A percentile compares a stretch with the other conserved stretches of the same genome.
Conservation (phyloP, 1,140 invertebrate species). For the Teleopsis dalmanni region DNA sequence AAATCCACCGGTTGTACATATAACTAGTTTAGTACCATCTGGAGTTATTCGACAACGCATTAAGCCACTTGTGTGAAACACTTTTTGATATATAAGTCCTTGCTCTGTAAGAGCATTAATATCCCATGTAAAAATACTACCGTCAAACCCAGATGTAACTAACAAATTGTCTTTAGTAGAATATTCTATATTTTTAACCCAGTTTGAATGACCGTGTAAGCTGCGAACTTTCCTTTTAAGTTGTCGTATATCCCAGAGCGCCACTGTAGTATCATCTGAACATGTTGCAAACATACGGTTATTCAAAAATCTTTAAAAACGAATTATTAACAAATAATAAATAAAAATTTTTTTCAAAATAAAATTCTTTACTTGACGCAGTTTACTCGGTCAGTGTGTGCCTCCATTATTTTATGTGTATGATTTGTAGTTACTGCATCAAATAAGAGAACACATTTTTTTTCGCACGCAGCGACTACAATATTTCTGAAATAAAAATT, state of each 20-base stretch:
- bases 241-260: constrained; percentile 84
- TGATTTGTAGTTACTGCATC: constrained; percentile 74
- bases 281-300: constrained; percentile 83
- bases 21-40: constrained; percentile 77
- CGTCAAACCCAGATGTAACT: constrained; percentile 87
- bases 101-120: constrained; percentile 80
- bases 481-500: constrained; percentile 56
- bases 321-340: constrained; percentile 9
- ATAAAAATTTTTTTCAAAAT: background rate
- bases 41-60: constrained; percentile 84
- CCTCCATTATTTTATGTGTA: constrained; percentile 67
- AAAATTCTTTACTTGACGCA: constrained; percentile 67
- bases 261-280: constrained; percentile 87
- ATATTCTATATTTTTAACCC: constrained; percentile 96
- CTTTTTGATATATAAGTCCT: constrained; percentile 67
- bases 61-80: constrained; percentile 62
- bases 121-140: constrained; percentile 90
- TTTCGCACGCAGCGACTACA: constrained; percentile 83
- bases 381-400: constrained; percentile 86
- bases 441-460: constrained; percentile 79
- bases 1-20: constrained; percentile 83
- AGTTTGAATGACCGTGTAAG: constrained; percentile 82
- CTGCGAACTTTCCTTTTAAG: constrained; percentile 67
- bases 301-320: constrained; percentile 65
- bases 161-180: constrained; percentile 76